Conservation (phyloP, 2,888 invertebrate genomes). For the Scaptodrosophila latifasciaeformis region DNA sequence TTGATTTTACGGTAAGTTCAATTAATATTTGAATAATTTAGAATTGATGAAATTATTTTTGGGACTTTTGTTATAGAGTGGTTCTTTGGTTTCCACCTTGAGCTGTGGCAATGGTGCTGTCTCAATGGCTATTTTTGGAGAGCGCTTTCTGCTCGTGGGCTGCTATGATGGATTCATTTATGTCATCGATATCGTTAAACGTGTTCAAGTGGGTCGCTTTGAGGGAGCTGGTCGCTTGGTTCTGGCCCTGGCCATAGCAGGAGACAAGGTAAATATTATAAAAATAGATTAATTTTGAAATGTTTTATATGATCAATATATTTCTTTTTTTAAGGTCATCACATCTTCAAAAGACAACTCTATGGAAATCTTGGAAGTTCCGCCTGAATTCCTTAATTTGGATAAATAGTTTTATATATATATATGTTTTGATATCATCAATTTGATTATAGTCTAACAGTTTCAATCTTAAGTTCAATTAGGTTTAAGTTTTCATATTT, state of each 20-base stretch:
- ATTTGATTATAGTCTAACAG: constrained; percentile 10
- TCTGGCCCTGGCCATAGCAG: constrained; percentile 81
- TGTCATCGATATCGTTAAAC: constrained; percentile 77
- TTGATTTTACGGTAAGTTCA: constrained; percentile 83
- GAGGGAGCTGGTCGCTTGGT: constrained; percentile 84
- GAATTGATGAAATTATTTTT: neutral
- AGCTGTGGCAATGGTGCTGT: constrained; percentile 83
- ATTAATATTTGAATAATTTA: neutral
- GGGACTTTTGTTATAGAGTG: constrained; percentile 77
- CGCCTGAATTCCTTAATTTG: constrained; percentile 51
- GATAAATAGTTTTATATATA: constrained; percentile 4
- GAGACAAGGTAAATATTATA: constrained; percentile 77
- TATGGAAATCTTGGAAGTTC: constrained; percentile 81
- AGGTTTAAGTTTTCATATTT: too few species aligned
- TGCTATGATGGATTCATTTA: constrained; percentile 88
- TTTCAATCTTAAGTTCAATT: too few species aligned
- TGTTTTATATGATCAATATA: neutral
- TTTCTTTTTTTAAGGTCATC: constrained; percentile 76
- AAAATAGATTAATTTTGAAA: neutral
- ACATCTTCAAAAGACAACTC: constrained; percentile 82
- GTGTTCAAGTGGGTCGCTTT: constrained; percentile 79
- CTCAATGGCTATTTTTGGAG: constrained; percentile 81
- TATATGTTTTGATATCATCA: constrained; percentile 17
- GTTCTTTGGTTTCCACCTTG: constrained; percentile 78
- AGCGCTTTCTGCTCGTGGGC: constrained; percentile 81